phyloP scores from a whole-genome alignment of 2,113 vertebrate species.

The Microtus ochrogaster region DNA sequence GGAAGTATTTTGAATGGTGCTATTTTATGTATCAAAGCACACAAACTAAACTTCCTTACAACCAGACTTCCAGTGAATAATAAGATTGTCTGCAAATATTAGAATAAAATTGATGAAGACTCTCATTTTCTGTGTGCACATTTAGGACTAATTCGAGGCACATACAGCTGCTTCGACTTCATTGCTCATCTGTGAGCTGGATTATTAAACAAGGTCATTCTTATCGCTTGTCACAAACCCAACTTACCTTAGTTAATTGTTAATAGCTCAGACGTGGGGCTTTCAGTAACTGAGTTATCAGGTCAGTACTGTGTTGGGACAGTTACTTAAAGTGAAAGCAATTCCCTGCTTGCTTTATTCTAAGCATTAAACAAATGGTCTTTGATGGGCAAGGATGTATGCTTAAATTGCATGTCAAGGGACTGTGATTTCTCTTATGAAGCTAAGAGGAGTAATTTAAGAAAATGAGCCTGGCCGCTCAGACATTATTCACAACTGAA shows the following conservation, averaged over 20 bases:
- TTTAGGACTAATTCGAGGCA: background rate
- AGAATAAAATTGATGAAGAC: background rate
- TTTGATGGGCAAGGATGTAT: slow-evolving; percentile 35
- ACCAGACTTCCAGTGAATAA: slow-evolving; percentile 74
- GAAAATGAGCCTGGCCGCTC: background rate
- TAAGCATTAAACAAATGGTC: slow-evolving; percentile 25
- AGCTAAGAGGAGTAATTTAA: background rate
- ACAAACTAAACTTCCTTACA: slow-evolving; percentile 84
- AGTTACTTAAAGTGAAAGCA: slow-evolving; percentile 66
- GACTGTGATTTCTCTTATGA: background rate
- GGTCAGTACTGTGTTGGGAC: slow-evolving; percentile 47
- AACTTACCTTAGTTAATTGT: slow-evolving; percentile 77
- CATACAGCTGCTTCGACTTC: background rate
- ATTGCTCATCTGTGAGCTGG: slow-evolving; percentile 48
- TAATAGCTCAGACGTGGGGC: slow-evolving; percentile 64
- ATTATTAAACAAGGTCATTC: slow-evolving; percentile 78
- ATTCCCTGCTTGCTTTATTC: slow-evolving; percentile 6
- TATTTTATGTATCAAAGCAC: slow-evolving; percentile 80
- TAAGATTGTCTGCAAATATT: slow-evolving; percentile 71
- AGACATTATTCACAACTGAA: background rate
- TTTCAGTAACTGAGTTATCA: slow-evolving; percentile 50
- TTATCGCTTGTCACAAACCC: slow-evolving; percentile 51
- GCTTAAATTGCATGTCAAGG: background rate
- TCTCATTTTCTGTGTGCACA: background rate
- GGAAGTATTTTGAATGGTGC: slow-evolving; percentile 76